Evolutionary conservation across 2,797 vertebrate genomes (phyloP), one percentile per base, ranked within the genome.

Genomic region (Anomalospiza imberbis): DNA sequence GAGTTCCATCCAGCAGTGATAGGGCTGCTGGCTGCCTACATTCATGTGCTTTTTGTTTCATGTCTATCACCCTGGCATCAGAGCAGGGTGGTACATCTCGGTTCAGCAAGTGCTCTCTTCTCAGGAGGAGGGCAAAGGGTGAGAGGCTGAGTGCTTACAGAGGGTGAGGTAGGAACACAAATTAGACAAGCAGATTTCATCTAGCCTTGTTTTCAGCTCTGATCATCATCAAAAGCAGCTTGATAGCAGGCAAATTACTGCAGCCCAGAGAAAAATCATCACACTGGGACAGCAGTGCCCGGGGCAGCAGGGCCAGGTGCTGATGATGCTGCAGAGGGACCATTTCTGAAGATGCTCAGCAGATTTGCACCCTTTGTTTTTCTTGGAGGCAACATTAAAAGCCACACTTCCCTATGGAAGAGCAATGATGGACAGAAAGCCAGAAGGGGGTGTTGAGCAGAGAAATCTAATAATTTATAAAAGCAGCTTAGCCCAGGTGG

Each of bases 271-370:
- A 86, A 60, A 75, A 19, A 55, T 57, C 73, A 44, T 10, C 1
- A 3, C 62, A 20, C 13, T 1, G 6, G 25, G 70, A 50, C 0
- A 0, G 38, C 2, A 1, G 32, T 22, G 48, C 70, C 44, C 0
- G 0, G 28, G 32, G 48, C 84, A 31, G 58, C 58, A 2, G 2
- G 55, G 42, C 80, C 82, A 34, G 47, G 40, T 40, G 42, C 68
- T 4, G 2, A 22, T 2, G 3, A 0, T 21, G 48, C 12, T 48
- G 34, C 68, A 61, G 45, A 86, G 65, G 32, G 66, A 65, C 50
- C 54, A 2, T 38, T 86, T 84, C 72, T 48, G 70, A 66, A 67
- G 89, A 28, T 34, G 38, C 51, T 81, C 22, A 5, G 53, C 38
- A 71, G 34, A 75, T 85, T 45, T 60, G 29, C 60, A 91, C 66